Percentiles rank a stretch among this genome's conserved stretches.
Conservation (phyloP, 1,140 invertebrate species). For the Teleopsis dalmanni region DNA sequence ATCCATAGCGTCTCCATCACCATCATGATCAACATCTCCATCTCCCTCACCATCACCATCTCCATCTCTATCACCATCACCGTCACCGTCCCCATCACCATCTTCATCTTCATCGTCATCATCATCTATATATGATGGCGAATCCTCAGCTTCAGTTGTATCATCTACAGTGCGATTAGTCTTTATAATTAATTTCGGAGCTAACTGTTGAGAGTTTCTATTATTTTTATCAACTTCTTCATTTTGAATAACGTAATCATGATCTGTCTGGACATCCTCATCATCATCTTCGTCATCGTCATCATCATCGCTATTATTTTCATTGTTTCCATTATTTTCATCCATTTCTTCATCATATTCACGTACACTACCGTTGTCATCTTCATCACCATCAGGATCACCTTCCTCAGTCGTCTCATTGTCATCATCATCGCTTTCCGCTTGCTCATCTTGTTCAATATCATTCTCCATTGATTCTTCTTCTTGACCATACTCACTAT, state of each 20-base stretch:
- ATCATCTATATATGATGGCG: conserved; percentile 3
- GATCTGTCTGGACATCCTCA: not conserved
- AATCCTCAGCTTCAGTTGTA: conserved; percentile 5
- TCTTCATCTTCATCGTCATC: conserved; percentile 22
- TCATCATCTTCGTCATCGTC: conserved; percentile 4
- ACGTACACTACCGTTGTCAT: not conserved
- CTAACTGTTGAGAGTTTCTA: too few relatives aligned
- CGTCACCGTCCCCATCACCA: conserved; percentile 13
- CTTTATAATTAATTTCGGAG: conserved; percentile 4
- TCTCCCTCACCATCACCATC: conserved; percentile 13
- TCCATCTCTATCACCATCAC: conserved; percentile 5
- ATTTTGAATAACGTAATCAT: not conserved
- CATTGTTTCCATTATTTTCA: not conserved
- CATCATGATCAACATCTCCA: conserved; percentile 11
- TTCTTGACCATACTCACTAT: too few relatives aligned
- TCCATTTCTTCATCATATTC: not conserved
- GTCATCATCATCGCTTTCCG: not conserved
- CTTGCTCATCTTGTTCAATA: not conserved
- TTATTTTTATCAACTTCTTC: not conserved
- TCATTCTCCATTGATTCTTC: conserved; percentile 1
- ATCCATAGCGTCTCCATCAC: conserved; percentile 18
- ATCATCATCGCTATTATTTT: not conserved
- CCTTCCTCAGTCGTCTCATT: not conserved
- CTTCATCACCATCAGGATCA: conserved; percentile 3
- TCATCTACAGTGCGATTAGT: not conserved